A percentile compares a stretch with the other conserved stretches of the same genome.
phyloP scores from a whole-genome alignment of 30 jellyfish, hydroid and myxozoan species.

The Catostylus mosaicus region DNA sequence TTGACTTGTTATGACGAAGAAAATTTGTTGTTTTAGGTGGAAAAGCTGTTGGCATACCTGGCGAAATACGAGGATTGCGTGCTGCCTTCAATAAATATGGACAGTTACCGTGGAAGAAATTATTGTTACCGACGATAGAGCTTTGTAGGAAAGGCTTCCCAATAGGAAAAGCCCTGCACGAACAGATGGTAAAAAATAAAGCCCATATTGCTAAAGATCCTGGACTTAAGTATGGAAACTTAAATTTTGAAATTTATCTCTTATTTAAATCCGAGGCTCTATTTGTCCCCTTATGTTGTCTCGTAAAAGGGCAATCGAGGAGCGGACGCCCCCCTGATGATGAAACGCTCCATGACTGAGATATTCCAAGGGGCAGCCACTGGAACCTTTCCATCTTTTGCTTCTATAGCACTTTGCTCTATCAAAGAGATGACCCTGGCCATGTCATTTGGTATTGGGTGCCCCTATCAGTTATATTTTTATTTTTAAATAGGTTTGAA shows the following conservation, averaged over 20 bases:
- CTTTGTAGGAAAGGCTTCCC: slow-evolving; percentile 91
- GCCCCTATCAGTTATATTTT: too few relatives aligned
- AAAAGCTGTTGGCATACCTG: slow-evolving; percentile 95
- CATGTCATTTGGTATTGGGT: not conserved
- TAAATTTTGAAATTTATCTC: too few relatives aligned
- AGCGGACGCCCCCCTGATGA: too few relatives aligned
- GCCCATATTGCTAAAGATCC: slow-evolving; percentile 44
- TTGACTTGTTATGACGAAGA: too few relatives aligned
- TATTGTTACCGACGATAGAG: slow-evolving; percentile 86
- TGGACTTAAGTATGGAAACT: slow-evolving; percentile 65
- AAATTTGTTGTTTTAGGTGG: slow-evolving; percentile 94
- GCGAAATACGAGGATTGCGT: slow-evolving; percentile 84
- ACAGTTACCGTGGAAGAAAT: slow-evolving; percentile 79
- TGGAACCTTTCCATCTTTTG: too few relatives aligned
- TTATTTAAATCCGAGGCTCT: too few relatives aligned
- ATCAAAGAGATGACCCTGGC: not conserved
- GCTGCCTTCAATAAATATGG: slow-evolving; percentile 81
- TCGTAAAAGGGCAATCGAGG: too few relatives aligned
- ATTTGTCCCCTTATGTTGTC: too few relatives aligned
- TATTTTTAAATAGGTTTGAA: too few relatives aligned
- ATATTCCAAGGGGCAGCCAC: not conserved
- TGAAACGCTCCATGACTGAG: too few relatives aligned
- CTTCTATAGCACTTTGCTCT: too few relatives aligned
- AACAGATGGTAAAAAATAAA: slow-evolving; percentile 25
- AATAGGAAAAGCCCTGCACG: slow-evolving; percentile 60